Conservation (phyloP, 2,113 vertebrate genomes). For the Ctenodactylus gundi region DNA sequence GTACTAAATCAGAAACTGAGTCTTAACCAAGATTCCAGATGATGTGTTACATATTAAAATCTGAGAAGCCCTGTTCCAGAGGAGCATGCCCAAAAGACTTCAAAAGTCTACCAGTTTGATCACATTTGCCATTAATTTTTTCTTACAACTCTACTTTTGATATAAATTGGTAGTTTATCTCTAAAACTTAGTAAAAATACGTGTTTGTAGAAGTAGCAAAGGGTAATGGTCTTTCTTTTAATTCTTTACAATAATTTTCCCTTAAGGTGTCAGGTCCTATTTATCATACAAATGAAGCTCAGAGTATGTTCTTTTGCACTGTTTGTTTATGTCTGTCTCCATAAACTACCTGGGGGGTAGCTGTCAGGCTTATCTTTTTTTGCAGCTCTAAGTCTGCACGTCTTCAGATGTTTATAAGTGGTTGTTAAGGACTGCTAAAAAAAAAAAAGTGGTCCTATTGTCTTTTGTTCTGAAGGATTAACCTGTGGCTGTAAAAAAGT, state of each 20-base stretch:
- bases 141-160: background rate
- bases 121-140: background rate
- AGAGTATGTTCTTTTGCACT: background rate
- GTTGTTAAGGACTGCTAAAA: slow-evolving; percentile 4
- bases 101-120: background rate
- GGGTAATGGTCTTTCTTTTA: background rate
- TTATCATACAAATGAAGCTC: slow-evolving; percentile 7
- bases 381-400: background rate
- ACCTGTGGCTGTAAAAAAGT: background rate
- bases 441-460: background rate
- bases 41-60: background rate
- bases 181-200: background rate
- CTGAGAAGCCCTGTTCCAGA: background rate
- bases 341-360: background rate
- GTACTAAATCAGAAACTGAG: background rate
- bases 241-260: background rate
- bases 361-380: background rate
- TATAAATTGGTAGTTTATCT: background rate
- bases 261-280: background rate
- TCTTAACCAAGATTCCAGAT: background rate
- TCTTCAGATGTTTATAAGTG: slow-evolving; percentile 26
- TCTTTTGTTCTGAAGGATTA: slow-evolving; percentile 47
- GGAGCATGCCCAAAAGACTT: background rate
- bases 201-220: background rate
- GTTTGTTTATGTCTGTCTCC: background rate